Evolutionary conservation across 2,113 vertebrate species (phyloP).

Genomic region (Morone saxatilis): DNA sequence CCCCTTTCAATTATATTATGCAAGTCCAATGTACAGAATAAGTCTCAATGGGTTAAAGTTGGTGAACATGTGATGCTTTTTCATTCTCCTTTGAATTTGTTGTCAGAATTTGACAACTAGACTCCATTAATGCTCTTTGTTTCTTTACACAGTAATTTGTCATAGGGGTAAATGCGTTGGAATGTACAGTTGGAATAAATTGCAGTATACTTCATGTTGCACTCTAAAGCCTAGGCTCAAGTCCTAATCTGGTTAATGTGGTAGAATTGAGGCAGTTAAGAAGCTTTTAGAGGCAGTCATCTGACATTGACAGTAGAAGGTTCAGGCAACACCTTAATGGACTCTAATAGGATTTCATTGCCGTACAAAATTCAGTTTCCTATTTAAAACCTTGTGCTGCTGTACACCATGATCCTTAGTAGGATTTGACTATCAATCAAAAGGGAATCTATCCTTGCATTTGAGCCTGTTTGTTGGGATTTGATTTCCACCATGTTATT

Average conservation of each 20-base stretch:
- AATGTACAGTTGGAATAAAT: conserved; percentile 56
- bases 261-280: conserved; percentile 74
- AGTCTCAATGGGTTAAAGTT: not conserved
- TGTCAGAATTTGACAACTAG: not conserved
- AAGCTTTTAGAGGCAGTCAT: conserved; percentile 70
- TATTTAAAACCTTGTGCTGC: not conserved
- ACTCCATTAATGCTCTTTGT: not conserved
- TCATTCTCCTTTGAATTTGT: conserved; percentile 12
- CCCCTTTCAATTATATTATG: not conserved
- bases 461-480: not conserved
- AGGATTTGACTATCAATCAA: conserved; percentile 33
- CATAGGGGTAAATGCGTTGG: conserved; percentile 15
- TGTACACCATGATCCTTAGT: conserved; percentile 6
- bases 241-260: conserved; percentile 79
- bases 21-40: not conserved
- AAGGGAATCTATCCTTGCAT: not conserved
- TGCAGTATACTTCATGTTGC: conserved; percentile 56
- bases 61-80: not conserved
- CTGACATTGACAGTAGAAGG: conserved; percentile 68
- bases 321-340: conserved; percentile 68
- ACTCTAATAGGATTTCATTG: conserved; percentile 68
- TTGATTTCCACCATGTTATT: conserved; percentile 7
- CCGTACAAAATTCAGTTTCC: conserved; percentile 41
- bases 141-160: conserved; percentile 19
- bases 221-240: conserved; percentile 54